These are phyloP conservation scores for Drosophila tripunctata DNA, from an alignment of 2,888 invertebrate species.

Conservation along the genomic window DNA sequence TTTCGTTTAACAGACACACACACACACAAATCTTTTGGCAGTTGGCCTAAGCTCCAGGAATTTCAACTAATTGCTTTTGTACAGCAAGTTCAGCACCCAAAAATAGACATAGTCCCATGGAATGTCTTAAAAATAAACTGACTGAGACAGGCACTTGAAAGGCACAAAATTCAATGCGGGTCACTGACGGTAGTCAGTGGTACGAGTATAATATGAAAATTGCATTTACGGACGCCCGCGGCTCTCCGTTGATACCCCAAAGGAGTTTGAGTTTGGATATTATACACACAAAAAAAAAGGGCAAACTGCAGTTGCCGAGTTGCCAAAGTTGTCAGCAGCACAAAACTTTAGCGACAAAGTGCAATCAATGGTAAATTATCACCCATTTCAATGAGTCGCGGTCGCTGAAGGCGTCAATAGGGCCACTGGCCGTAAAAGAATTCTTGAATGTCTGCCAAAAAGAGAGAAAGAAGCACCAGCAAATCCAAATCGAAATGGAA, in stretches of 20 bases:
- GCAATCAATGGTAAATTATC: slow-evolving; percentile 80
- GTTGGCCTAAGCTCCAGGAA: slow-evolving; percentile 37
- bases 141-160: slow-evolving; percentile 16
- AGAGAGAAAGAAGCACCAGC: slow-evolving; percentile 5
- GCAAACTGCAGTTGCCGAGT: slow-evolving; percentile 64
- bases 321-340: slow-evolving; percentile 70
- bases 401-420: slow-evolving; percentile 57
- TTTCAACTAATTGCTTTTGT: slow-evolving; percentile 72
- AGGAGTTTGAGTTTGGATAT: neutral
- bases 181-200: slow-evolving; percentile 18
- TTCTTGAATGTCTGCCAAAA: slow-evolving; percentile 50
- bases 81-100: slow-evolving; percentile 20
- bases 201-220: slow-evolving; percentile 59
- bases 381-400: slow-evolving; percentile 75
- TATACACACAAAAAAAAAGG: slow-evolving; percentile 14
- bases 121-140: slow-evolving; percentile 35
- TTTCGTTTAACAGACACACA: slow-evolving; percentile 24
- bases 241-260: neutral
- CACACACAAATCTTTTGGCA: neutral
- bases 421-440: slow-evolving; percentile 44
- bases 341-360: slow-evolving; percentile 77
- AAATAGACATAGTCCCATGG: slow-evolving; percentile 14
- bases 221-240: slow-evolving; percentile 29
- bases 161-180: slow-evolving; percentile 21
- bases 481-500: slow-evolving; percentile 16